Base-by-base conservation (phyloP, 2,797 vertebrate genomes). In the Epinephelus awoara region DNA sequence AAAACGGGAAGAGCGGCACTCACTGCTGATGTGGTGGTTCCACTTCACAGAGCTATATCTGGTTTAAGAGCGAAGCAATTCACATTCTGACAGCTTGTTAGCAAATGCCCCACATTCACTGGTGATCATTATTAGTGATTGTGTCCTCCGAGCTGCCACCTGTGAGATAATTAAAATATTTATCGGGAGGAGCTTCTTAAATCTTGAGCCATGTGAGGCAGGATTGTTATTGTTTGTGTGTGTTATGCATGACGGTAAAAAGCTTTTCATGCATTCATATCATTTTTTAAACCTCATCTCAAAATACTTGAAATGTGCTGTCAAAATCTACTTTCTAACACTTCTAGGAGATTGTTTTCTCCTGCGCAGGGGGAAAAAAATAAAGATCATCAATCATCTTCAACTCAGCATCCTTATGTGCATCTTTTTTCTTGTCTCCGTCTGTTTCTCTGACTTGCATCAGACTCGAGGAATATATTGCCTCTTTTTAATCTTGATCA, bases 11-110 rank as follows among this genome's bases (percentile, higher is more conserved):
- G 63, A 85, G 77, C 57, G 55, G 38, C 56, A 42, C 62, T 76
- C 68, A 40, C 38, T 56, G 62, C 79, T 84, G 68, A 82, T 75
- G 80, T 66, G 66, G 46, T 79, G 82, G 70, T 77, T 90, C 56
- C 78, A 81, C 84, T 85, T 83, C 80, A 84, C 64, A 66, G 71
- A 85, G 47, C 69, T 75, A 55, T 25, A 63, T 73, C 59, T 81
- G 84, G 47, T 83, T 80, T 76, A 76, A 81, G 61, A 79, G 82
- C 51, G 21, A 83, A 75, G 58, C 67, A 17, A 21, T 80, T 72
- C 51, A 46, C 34, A 66, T 69, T 79, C 59, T 77, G 66, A 77
- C 75, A 83, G 75, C 83, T 86, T 76, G 72, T 86, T 91, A 83
- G 77, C 63, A 70, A 85, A 86, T 68, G 49, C 23, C 23, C 68